These are phyloP conservation scores for Drosophila nigritarsus DNA, from an alignment of 2,888 invertebrate species.

Conservation along the genomic window DNA sequence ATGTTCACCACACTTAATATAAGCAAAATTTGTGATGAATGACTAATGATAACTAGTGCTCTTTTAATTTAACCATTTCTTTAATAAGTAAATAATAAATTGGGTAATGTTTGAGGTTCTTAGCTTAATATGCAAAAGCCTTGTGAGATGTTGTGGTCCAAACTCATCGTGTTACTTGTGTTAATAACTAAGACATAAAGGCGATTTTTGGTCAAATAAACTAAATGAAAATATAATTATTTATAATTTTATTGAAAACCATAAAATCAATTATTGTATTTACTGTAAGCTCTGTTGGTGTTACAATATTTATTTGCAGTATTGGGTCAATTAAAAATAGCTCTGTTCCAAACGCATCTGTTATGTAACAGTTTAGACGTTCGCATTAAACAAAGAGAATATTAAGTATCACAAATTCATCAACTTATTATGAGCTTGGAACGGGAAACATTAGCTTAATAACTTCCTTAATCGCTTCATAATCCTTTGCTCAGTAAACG, in stretches of 20 bases:
- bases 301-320: background rate
- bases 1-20: too few species aligned
- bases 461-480: constrained; percentile 46
- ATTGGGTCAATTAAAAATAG: background rate
- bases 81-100: background rate
- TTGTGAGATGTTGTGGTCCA: background rate
- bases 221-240: background rate
- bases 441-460: constrained; percentile 32
- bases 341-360: background rate
- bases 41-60: background rate
- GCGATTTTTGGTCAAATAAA: background rate
- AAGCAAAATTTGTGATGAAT: background rate
- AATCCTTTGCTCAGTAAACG: constrained; percentile 25
- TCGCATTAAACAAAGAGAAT: background rate
- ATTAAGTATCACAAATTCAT: background rate
- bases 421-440: constrained; percentile 20
- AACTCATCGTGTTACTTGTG: background rate
- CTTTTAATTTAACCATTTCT: rapidly evolving
- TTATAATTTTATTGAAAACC: background rate
- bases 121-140: background rate
- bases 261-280: background rate
- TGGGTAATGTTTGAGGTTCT: background rate
- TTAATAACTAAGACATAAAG: background rate
- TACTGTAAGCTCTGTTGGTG: background rate
- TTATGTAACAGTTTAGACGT: background rate